A percentile compares a stretch with the other conserved stretches of the same genome.
Evolutionary conservation across 2,888 invertebrate genomes (phyloP).

Genomic region (Kuschelorhynchus macadamiae): DNA sequence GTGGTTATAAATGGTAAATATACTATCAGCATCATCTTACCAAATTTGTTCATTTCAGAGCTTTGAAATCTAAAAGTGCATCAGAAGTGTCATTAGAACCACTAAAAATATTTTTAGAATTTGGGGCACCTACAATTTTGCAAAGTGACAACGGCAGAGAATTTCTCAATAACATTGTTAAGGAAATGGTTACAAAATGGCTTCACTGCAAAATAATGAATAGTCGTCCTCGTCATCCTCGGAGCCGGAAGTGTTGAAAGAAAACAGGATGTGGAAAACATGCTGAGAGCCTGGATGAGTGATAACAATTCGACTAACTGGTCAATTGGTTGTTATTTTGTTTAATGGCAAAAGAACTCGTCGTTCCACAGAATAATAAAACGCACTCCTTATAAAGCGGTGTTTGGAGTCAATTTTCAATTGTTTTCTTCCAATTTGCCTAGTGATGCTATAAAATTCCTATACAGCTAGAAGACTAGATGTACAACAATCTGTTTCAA

Average conservation of each 20-base stretch:
- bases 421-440: too few relatives aligned
- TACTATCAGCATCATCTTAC: constrained; percentile 47
- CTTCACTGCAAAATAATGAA: constrained; percentile 55
- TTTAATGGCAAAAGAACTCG: too few relatives aligned
- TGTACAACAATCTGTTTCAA: too few relatives aligned
- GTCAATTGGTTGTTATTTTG: too few relatives aligned
- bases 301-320: neutral
- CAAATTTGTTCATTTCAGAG: constrained; percentile 42
- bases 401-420: too few relatives aligned
- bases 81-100: constrained; percentile 39
- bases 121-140: constrained; percentile 50
- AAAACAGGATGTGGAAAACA: constrained; percentile 60
- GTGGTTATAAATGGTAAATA: constrained; percentile 43
- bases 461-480: too few relatives aligned
- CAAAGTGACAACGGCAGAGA: constrained; percentile 55
- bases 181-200: constrained; percentile 53
- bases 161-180: constrained; percentile 55
- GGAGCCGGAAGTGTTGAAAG: constrained; percentile 51
- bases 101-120: constrained; percentile 46
- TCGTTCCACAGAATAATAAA: too few relatives aligned
- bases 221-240: constrained; percentile 54
- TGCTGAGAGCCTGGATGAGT: constrained; percentile 52
- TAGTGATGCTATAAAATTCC: too few relatives aligned
- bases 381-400: too few relatives aligned
- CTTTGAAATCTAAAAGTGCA: constrained; percentile 36